Evolutionary conservation across 2,113 vertebrate genomes (phyloP).

Genomic region (Dipodomys merriami): DNA sequence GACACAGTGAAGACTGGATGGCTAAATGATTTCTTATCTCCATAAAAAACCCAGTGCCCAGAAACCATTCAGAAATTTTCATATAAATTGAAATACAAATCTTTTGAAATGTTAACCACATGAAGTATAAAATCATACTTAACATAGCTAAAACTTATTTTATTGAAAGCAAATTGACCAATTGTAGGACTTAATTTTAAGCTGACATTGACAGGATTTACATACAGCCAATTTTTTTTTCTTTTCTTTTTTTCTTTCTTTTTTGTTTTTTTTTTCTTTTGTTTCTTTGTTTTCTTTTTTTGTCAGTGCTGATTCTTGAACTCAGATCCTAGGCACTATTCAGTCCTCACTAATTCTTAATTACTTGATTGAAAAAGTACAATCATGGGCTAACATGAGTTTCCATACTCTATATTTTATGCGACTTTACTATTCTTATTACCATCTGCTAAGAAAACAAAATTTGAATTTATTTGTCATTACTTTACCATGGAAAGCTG

Average conservation of each 20-base stretch:
- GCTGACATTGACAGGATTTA: background rate
- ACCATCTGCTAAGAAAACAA: slow-evolving; percentile 10
- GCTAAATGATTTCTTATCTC: slow-evolving; percentile 54
- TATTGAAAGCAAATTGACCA: slow-evolving; percentile 4
- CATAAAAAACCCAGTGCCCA: slow-evolving; percentile 37
- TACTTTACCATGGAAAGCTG: slow-evolving; percentile 3
- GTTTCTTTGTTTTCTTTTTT: too few species aligned
- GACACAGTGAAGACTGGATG: slow-evolving; percentile 54
- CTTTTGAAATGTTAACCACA: background rate
- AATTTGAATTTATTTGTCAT: background rate
- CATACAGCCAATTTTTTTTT: background rate
- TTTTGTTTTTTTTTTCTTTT: background rate
- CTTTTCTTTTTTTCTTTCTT: background rate
- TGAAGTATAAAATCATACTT: background rate
- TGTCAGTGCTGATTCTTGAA: too few species aligned
- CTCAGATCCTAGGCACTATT: background rate
- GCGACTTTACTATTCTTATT: background rate
- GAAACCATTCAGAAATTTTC: slow-evolving; percentile 52
- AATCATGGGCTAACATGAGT: background rate
- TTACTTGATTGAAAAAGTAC: slow-evolving; percentile 11
- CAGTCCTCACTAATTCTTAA: slow-evolving; percentile 30
- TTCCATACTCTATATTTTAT: slow-evolving; percentile 12
- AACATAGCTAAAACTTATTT: background rate
- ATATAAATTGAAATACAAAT: slow-evolving; percentile 28
- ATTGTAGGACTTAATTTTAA: background rate